phyloP scores from a whole-genome alignment of 2,888 invertebrate species.

The Omphaloscelis lunosa region DNA sequence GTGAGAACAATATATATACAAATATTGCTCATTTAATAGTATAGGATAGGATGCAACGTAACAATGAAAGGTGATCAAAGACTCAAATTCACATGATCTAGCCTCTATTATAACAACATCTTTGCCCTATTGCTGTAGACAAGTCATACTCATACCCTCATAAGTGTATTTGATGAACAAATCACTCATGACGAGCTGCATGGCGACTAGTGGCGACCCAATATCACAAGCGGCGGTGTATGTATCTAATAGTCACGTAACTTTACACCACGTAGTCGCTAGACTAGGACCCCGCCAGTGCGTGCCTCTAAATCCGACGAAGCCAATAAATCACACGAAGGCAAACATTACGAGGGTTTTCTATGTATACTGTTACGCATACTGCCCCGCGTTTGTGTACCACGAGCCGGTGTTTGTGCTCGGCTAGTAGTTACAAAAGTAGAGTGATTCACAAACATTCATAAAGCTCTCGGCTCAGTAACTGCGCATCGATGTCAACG shows the following conservation, averaged over 20 bases:
- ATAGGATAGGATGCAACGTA: no score
- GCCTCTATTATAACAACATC: background rate
- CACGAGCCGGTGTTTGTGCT: constrained; percentile 74
- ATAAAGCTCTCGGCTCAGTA: constrained; percentile 67
- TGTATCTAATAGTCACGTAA: constrained; percentile 83
- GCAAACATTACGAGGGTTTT: constrained; percentile 88
- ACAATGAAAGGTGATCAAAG: background rate
- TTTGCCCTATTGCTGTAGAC: constrained; percentile 33
- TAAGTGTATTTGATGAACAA: constrained; percentile 56
- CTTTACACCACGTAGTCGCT: constrained; percentile 79
- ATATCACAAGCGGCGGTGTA: constrained; percentile 72
- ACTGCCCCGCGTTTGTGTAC: constrained; percentile 77
- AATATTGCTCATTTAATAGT: no score
- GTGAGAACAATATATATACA: no score
- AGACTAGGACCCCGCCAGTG: constrained; percentile 75
- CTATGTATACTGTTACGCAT: constrained; percentile 85
- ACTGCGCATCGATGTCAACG: constrained; percentile 62
- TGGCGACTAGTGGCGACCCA: no score
- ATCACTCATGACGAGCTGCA: constrained; percentile 57
- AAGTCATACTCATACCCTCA: constrained; percentile 48
- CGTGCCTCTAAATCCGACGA: constrained; percentile 89
- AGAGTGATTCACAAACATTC: constrained; percentile 82
- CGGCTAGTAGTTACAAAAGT: constrained; percentile 83
- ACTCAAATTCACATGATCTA: background rate
- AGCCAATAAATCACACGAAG: constrained; percentile 91